phyloP scores from a whole-genome alignment of 2,888 invertebrate genomes.

The Noctua fimbriata region DNA sequence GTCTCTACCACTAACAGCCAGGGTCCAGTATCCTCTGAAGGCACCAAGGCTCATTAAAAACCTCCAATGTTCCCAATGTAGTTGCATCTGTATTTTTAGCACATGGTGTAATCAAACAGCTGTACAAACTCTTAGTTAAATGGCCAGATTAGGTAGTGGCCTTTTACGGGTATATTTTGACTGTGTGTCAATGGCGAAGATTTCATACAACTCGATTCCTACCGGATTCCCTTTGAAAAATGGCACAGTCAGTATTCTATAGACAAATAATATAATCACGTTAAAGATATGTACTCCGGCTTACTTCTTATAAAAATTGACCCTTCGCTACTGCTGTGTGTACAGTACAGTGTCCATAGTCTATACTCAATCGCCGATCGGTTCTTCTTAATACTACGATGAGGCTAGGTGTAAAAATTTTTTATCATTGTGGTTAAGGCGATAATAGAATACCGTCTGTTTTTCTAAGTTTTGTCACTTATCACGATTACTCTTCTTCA shows the following conservation, averaged over 20 bases:
- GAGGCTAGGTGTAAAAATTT: neutral
- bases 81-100: neutral
- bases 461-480: neutral
- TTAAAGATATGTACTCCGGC: too few species aligned
- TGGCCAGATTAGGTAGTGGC: neutral
- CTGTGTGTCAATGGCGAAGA: neutral
- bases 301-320: too few species aligned
- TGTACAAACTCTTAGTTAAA: neutral
- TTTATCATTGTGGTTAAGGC: neutral
- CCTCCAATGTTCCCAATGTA: neutral
- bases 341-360: neutral
- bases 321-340: too few species aligned
- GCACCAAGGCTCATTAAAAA: conserved; percentile 58
- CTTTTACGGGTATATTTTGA: neutral
- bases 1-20: neutral
- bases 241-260: too few species aligned
- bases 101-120: neutral
- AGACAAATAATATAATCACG: too few species aligned
- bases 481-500: neutral
- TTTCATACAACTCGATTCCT: too few species aligned
- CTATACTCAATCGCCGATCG: neutral
- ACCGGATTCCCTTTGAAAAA: too few species aligned
- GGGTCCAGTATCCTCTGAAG: neutral
- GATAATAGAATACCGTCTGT: neutral
- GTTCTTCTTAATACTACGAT: neutral